Base-by-base conservation (phyloP, 2,797 vertebrate genomes). In the Loris lydekkerianus region DNA sequence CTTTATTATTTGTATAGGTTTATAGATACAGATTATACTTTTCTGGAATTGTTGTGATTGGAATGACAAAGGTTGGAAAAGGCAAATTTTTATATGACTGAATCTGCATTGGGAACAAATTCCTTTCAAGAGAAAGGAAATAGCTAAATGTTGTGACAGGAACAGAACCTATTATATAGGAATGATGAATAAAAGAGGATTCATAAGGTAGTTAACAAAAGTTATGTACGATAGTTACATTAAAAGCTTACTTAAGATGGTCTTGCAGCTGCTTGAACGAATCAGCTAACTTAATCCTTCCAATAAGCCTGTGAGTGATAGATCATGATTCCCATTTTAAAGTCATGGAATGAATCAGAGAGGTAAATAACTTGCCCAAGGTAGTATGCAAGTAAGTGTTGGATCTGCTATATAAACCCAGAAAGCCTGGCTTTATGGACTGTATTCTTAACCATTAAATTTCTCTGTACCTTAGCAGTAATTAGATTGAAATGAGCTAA, bases 11-110 rank as follows among this genome's bases (percentile, higher is more conserved):
- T 91, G 17, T 95, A 78, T 81, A 83, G 87, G 31, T 78, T 73
- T 84, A 34, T 37, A 72, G 58, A 31, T 97, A 56, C 17, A 77
- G 7, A 87, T 80, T 93, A 69, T 69, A 94, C 29, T 83, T 98
- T 95, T 96, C 60, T 82, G 77, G 73, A 86, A 90, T 84, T 25
- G 23, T 2, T 60, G n/a, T 53, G 23, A 89, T 67, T 61, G 60
- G 40, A 77, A 63, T 95, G 90, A 82, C 27, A 94, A 80, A 89
- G 11, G 4, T 69, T 61, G 14, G 76, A 40, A 69, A 91, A 88
- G 80, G 43, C 7, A 82, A 23, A 29, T 80, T 82, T 82, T 92
- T 73, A 7, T 91, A 14, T 76, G 43, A 49, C 49, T 77, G 37
- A 61, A 60, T 95, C 40, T 72, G 95, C 40, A 67, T 56, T 84